Evolutionary conservation across 2,113 vertebrate genomes (phyloP), one percentile per base, ranked within the genome.

Genomic region (Empidonax alnorum): DNA sequence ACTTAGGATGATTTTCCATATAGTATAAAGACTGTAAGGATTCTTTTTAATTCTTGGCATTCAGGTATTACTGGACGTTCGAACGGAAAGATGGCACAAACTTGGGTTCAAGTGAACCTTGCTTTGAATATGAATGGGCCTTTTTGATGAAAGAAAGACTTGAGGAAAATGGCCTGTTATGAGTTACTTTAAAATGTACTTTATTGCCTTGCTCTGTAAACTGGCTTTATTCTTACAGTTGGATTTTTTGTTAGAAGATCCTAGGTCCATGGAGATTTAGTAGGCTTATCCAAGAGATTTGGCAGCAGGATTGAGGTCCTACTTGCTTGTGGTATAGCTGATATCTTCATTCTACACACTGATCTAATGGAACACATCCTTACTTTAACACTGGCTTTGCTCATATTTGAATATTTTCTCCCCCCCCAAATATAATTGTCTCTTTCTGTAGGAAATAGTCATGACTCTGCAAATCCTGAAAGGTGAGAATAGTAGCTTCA

Each of bases 1-100:
- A 33, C 16, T 71, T 53, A 3, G 0, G 3, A 17, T 35, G 4
- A 6, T 73, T 86, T 77, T 67, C 9, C 12, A 6, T 3, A 0
- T 35, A 2, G 17, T 33, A 1, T 19, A 25, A 72, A 30, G 35
- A 42, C 23, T 5, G 9, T 10, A 75, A 44, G 24, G 49, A 10
- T 65, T 56, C 35, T 23, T 68, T 16, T 72, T 78, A 27, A 3
- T 56, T 25, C 13, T 27, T n/a, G 23, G 15, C 2, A 0, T 42
- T 73, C 1, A 2, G 1, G 28, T 76, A 0, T 65, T 33, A 19
- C 14, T 77, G 39, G 12, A 12, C 76, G 8, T 62, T 69, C 2
- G 6, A 3, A 67, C 9, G 24, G 55, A 77, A 76, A 55, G 39
- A 10, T 55, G 42, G 28, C 39, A 42, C 50, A 35, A 49, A 84